phyloP scores from a whole-genome alignment of 2,113 vertebrate genomes.

The Corvus hawaiiensis region DNA sequence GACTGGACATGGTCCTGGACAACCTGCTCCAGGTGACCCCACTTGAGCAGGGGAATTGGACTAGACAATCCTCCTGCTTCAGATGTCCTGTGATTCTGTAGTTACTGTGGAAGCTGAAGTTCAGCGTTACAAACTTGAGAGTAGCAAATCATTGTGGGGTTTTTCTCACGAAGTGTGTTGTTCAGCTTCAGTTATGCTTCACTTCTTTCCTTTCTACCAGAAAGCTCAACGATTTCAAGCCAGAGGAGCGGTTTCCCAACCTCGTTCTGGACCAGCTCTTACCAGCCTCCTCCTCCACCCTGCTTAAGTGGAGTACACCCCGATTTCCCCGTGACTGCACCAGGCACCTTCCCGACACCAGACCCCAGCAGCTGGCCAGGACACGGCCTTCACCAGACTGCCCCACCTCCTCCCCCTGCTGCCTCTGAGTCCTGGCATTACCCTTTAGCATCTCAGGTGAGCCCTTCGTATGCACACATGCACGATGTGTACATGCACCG shows the following conservation, averaged over 20 bases:
- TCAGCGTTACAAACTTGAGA: background rate
- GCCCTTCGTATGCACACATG: slow-evolving; percentile 84
- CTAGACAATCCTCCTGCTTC: background rate
- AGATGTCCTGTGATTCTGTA: background rate
- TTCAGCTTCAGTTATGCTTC: background rate
- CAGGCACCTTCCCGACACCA: slow-evolving; percentile 78
- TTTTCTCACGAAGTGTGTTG: background rate
- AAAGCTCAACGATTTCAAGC: slow-evolving; percentile 75
- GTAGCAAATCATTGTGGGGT: background rate
- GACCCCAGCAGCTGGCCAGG: slow-evolving; percentile 87
- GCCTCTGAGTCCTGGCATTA: slow-evolving; percentile 90
- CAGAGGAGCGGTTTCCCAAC: slow-evolving; percentile 83
- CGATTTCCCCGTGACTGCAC: slow-evolving; percentile 82
- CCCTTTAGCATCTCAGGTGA: slow-evolving; percentile 85
- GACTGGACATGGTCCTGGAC: fast-evolving
- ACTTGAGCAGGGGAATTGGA: background rate
- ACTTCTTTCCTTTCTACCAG: slow-evolving; percentile 49
- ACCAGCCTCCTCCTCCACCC: slow-evolving; percentile 80
- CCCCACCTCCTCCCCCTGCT: slow-evolving; percentile 74
- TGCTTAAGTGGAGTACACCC: slow-evolving; percentile 83
- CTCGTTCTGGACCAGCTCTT: slow-evolving; percentile 87
- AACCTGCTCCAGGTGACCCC: background rate
- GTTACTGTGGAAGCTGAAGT: background rate
- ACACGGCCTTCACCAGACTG: slow-evolving; percentile 82
- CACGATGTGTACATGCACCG: slow-evolving; percentile 91